Conservation (phyloP, 2,113 vertebrate species). For the Crotalus tigris region DNA sequence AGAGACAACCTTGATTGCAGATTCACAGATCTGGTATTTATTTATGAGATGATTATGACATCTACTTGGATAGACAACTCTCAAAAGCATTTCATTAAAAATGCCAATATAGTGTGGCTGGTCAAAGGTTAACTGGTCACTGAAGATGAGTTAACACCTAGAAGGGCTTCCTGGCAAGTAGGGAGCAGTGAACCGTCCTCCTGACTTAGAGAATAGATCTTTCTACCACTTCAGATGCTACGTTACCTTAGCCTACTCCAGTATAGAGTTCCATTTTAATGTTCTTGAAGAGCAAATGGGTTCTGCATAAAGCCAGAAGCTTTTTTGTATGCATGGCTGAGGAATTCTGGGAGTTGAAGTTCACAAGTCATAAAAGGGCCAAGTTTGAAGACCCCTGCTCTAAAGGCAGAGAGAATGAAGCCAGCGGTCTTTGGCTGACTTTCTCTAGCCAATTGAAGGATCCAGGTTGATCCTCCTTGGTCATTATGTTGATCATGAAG, state of each 20-base stretch:
- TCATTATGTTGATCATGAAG: background rate
- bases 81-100: background rate
- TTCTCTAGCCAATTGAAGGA: background rate
- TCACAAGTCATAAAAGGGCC: too few species aligned
- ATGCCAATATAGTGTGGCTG: background rate
- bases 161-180: background rate
- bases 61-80: background rate
- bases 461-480: background rate
- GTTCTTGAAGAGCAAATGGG: background rate
- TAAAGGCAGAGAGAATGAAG: background rate
- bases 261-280: background rate
- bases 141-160: background rate
- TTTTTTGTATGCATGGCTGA: too few species aligned
- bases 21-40: background rate
- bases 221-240: background rate
- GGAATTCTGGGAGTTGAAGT: too few species aligned
- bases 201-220: background rate
- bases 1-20: background rate
- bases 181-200: background rate
- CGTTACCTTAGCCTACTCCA: background rate
- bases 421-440: background rate
- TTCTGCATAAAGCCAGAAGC: background rate
- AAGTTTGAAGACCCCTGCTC: too few species aligned
- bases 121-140: background rate
- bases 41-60: background rate